phyloP scores from a whole-genome alignment of 2,797 vertebrate species.

The Garrulus glandarius region DNA sequence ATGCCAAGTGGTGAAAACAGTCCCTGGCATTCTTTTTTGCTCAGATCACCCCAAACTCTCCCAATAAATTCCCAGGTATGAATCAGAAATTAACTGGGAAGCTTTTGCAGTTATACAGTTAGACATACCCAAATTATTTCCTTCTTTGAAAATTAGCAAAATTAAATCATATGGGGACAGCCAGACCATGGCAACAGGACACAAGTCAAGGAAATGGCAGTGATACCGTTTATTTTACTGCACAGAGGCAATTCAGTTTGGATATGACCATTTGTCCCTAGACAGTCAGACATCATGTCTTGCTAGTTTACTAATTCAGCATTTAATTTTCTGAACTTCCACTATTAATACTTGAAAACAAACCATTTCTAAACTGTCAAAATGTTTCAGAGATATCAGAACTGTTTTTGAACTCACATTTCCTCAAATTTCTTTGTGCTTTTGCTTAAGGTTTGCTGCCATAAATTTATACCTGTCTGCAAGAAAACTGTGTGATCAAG shows the following conservation, averaged over 20 bases:
- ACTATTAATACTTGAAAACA: neutral
- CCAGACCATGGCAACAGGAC: neutral
- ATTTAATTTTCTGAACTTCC: neutral
- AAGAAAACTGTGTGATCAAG: neutral
- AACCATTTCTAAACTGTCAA: neutral
- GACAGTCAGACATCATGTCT: neutral
- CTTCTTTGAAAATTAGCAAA: neutral
- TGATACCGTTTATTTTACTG: neutral
- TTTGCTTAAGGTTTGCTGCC: neutral
- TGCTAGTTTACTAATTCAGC: neutral
- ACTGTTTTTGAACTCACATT: neutral
- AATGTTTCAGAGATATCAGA: neutral
- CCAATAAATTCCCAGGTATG: neutral
- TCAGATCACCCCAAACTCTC: neutral
- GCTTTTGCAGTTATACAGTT: neutral
- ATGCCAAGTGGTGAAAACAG: neutral
- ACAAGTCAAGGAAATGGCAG: neutral
- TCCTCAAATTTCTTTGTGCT: neutral
- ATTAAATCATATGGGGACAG: neutral
- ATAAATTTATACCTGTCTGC: neutral
- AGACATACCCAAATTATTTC: neutral
- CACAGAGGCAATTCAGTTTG: neutral
- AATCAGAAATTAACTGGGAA: neutral
- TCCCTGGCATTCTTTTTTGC: neutral
- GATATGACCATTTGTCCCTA: neutral